Conservation (phyloP, 64 coral and sea anemone genomes). For the Montipora capricornis region DNA sequence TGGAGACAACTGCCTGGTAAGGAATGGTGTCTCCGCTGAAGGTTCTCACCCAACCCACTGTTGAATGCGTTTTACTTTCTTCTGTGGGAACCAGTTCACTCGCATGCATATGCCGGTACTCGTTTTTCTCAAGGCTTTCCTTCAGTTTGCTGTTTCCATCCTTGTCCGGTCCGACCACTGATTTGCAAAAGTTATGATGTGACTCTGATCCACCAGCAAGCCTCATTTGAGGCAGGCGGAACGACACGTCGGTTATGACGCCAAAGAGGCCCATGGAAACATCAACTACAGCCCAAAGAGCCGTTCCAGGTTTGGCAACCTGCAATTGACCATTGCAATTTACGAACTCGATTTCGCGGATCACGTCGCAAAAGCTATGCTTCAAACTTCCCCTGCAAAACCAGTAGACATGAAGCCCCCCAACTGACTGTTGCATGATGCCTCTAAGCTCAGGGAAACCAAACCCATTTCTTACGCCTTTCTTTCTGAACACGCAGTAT, state of each 20-base stretch:
- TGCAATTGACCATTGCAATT: slow-evolving; percentile 44
- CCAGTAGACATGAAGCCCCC: slow-evolving; percentile 62
- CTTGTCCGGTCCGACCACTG: slow-evolving; percentile 17
- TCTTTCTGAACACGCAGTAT: too few species aligned
- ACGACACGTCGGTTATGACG: slow-evolving; percentile 74
- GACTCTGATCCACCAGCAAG: slow-evolving; percentile 49
- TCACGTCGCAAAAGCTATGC: slow-evolving; percentile 1
- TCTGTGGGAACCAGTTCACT: slow-evolving; percentile 85
- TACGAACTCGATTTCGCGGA: slow-evolving; percentile 79
- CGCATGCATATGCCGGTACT: slow-evolving; percentile 54
- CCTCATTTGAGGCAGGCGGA: slow-evolving; percentile 27
- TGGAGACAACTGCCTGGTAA: slow-evolving; percentile 13
- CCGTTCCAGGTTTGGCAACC: slow-evolving; percentile 8
- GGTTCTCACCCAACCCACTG: too few species aligned
- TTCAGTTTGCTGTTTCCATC: too few species aligned
- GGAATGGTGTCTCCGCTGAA: neutral
- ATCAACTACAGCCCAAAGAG: slow-evolving; percentile 63
- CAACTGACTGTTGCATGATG: slow-evolving; percentile 72
- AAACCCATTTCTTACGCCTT: too few species aligned
- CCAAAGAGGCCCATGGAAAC: slow-evolving; percentile 84
- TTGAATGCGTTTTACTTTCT: neutral
- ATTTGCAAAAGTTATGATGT: slow-evolving; percentile 34
- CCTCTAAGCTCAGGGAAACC: neutral
- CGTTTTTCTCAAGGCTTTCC: slow-evolving; percentile 23
- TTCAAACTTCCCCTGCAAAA: too few species aligned